Percentiles rank a stretch among this genome's conserved stretches.
phyloP scores from a whole-genome alignment of 1,140 invertebrate genomes.

The Lucilia sericata region DNA sequence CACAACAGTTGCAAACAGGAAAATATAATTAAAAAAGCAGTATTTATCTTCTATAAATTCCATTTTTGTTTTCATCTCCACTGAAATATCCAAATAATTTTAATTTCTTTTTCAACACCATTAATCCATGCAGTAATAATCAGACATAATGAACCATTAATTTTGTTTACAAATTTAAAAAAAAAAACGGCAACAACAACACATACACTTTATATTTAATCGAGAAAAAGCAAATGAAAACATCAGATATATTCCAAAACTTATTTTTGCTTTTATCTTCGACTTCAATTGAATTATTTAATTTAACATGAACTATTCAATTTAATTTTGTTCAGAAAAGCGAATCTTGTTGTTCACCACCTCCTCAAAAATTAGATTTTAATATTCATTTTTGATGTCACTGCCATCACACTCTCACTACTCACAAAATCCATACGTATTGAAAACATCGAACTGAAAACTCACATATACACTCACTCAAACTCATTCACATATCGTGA shows the following conservation, averaged over 20 bases:
- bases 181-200: too few species aligned
- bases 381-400: conserved; percentile 15
- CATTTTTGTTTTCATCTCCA: too few species aligned
- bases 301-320: conserved; percentile 6
- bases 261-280: not conserved
- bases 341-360: not conserved
- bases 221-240: not conserved
- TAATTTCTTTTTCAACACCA: too few species aligned
- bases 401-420: conserved; percentile 15
- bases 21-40: too few species aligned
- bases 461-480: too few species aligned
- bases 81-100: too few species aligned
- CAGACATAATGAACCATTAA: too few species aligned
- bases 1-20: too few species aligned
- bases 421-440: not conserved
- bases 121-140: too few species aligned
- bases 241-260: not conserved
- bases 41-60: too few species aligned
- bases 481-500: not conserved
- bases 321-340: not conserved
- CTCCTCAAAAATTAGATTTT: not conserved
- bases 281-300: conserved; percentile 2
- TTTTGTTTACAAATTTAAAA: too few species aligned
- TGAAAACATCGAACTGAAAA: not conserved
- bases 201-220: conserved; percentile 10